Evolutionary conservation across 2,113 vertebrate species (phyloP).

Genomic region (Gila orcuttii): DNA sequence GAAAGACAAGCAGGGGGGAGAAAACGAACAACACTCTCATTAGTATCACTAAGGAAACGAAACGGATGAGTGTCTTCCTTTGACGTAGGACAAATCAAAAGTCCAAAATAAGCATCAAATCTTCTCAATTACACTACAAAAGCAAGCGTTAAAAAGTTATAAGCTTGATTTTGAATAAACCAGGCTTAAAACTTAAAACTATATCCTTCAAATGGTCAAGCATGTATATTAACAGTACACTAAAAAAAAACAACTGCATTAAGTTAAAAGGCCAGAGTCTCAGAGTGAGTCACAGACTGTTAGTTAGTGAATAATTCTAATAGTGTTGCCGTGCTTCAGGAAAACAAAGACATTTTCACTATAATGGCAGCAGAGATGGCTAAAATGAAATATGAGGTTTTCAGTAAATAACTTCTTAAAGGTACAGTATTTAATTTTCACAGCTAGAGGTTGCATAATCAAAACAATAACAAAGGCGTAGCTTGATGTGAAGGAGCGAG

Average conservation of each 20-base stretch:
- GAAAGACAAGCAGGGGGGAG: slow-evolving; percentile 12
- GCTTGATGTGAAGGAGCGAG: too few species aligned
- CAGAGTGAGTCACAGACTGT: neutral
- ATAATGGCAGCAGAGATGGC: too few species aligned
- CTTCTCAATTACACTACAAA: slow-evolving; percentile 9
- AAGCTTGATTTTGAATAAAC: neutral
- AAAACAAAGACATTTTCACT: neutral
- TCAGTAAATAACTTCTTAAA: too few species aligned
- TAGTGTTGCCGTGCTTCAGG: neutral
- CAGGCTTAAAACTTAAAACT: neutral
- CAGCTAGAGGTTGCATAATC: too few species aligned
- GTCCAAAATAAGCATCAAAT: slow-evolving; percentile 46
- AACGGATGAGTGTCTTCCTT: slow-evolving; percentile 43
- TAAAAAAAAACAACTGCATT: slow-evolving; percentile 2
- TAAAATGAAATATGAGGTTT: too few species aligned
- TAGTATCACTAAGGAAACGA: slow-evolving; percentile 56
- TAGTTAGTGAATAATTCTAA: neutral
- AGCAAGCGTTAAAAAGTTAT: neutral
- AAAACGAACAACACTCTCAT: slow-evolving; percentile 45
- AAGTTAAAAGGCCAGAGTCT: neutral
- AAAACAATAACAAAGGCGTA: too few species aligned
- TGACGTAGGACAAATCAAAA: slow-evolving; percentile 51
- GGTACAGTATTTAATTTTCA: too few species aligned
- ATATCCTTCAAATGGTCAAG: neutral
- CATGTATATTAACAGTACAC: slow-evolving; percentile 5